Evolutionary conservation across 1,140 invertebrate species (phyloP).

Genomic region (Centruroides vittatus): DNA sequence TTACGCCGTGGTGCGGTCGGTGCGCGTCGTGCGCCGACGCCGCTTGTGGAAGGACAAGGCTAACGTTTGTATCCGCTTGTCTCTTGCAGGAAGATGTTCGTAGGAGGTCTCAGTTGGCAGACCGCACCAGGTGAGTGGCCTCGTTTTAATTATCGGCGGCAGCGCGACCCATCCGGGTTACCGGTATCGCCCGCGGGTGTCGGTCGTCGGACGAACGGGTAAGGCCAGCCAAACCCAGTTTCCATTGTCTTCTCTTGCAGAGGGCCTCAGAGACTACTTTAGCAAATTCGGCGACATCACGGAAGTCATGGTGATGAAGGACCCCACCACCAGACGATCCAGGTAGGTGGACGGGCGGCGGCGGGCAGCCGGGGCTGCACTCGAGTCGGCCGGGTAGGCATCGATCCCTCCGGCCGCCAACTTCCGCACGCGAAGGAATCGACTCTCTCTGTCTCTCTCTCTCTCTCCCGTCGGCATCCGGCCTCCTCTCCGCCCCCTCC

Average conservation of each 20-base stretch:
- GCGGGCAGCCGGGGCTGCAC: too few species aligned
- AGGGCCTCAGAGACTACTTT: slow-evolving; percentile 97
- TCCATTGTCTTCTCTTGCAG: slow-evolving; percentile 44
- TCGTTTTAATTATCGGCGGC: background rate
- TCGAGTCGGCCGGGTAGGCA: too few species aligned
- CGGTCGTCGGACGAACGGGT: too few species aligned
- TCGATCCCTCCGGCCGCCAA: too few species aligned
- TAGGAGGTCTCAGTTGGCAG: slow-evolving; percentile 98
- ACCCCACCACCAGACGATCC: slow-evolving; percentile 95
- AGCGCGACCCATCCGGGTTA: too few species aligned
- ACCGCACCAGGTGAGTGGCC: slow-evolving; percentile 85
- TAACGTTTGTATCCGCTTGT: slow-evolving; percentile 34
- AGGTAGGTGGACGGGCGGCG: slow-evolving; percentile 51
- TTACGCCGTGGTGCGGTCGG: background rate
- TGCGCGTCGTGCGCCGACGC: background rate
- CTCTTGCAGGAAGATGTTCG: slow-evolving; percentile 96
- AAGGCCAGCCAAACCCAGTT: too few species aligned
- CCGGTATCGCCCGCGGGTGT: too few species aligned
- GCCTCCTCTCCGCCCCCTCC: too few species aligned
- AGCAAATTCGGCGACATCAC: slow-evolving; percentile 98
- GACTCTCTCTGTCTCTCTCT: too few species aligned
- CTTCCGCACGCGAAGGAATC: too few species aligned
- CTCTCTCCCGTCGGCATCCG: too few species aligned
- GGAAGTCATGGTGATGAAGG: slow-evolving; percentile 99
- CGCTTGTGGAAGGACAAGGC: background rate